Evolutionary conservation across 2,888 invertebrate species (phyloP).

Genomic region (Heteromurus nitidus): DNA sequence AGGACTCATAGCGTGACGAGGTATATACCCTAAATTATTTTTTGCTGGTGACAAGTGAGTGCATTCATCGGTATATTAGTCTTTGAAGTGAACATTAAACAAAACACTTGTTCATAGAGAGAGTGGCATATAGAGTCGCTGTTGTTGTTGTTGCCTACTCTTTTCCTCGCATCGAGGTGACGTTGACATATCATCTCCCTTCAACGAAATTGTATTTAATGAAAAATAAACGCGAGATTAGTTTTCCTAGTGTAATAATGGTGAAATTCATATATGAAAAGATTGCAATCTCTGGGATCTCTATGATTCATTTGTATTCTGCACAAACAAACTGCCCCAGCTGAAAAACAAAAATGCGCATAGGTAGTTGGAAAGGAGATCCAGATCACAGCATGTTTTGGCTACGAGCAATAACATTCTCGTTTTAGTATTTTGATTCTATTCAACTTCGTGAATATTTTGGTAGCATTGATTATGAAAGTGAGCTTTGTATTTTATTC

Average conservation of each 20-base stretch:
- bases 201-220: conserved; percentile 24
- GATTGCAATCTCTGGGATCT: neutral
- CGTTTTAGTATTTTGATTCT: too few relatives aligned
- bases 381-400: too few relatives aligned
- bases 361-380: too few relatives aligned
- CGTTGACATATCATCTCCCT: conserved; percentile 27
- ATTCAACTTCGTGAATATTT: too few relatives aligned
- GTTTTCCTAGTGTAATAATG: conserved; percentile 35
- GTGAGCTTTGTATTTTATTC: too few relatives aligned
- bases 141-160: too few relatives aligned
- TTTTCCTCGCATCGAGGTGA: conserved; percentile 23
- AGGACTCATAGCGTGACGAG: conserved; percentile 17
- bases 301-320: conserved; percentile 1
- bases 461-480: too few relatives aligned
- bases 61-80: conserved; percentile 11
- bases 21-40: conserved; percentile 4
- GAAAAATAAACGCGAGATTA: conserved; percentile 41
- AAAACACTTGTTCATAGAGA: conserved; percentile 42
- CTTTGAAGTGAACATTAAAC: conserved; percentile 1
- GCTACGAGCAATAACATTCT: too few relatives aligned
- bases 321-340: too few relatives aligned
- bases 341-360: too few relatives aligned
- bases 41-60: conserved; percentile 1
- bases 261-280: conserved; percentile 29
- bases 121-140: too few relatives aligned